Base-by-base conservation (phyloP, 2,888 invertebrate species). In the Mimachlamys varia region DNA sequence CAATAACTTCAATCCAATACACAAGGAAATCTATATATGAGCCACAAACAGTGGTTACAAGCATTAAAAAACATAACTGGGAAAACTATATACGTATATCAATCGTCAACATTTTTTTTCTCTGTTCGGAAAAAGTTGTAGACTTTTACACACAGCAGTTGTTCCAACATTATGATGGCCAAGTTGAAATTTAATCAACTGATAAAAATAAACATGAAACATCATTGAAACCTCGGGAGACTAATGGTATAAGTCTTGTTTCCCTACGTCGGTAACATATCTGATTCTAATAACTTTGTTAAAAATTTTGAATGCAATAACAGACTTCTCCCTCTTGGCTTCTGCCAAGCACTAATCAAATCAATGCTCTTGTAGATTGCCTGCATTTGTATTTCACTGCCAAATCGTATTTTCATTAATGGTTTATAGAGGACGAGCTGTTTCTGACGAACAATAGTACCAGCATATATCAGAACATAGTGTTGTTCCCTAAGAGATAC, bases 331-430 rank as follows among this genome's bases (percentile, higher is more conserved):
- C 76, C 33, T 76, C 12, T 27, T 76, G 33, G 12, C 33, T 76
- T 22, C 76, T 33, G 33, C 7, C 76, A 76, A 10, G 33, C 7
- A 27, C 76, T 76, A 76, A 76, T 76, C 76, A 76, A 76, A 76
- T 76, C 76, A 76, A 33, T 76, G 76, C 27, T 76, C 13, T 27
- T 33, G 76, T 76, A 76, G 27, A 27, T 76, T 76, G 76, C 76
- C 33, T 33, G 12, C 12, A 22, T 22, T 33, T 33, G 76, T 33
- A 33, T 76, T 76, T 76, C 27, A 76, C 76, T 76, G 33, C 76
- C 76, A 76, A 76, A 76, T 22, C 15, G 76, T 76, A 76, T 76
- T 76, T 76, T 22, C 12, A 27, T 76, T 76, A 76, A 76, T 76
- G 76, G 76, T 33, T 76, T 76, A 33, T 33, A 76, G 76, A 76